Evolutionary conservation across 1,140 invertebrate species (phyloP), one percentile per base, ranked within the genome.

Genomic region (Drosophila kepulauana): DNA sequence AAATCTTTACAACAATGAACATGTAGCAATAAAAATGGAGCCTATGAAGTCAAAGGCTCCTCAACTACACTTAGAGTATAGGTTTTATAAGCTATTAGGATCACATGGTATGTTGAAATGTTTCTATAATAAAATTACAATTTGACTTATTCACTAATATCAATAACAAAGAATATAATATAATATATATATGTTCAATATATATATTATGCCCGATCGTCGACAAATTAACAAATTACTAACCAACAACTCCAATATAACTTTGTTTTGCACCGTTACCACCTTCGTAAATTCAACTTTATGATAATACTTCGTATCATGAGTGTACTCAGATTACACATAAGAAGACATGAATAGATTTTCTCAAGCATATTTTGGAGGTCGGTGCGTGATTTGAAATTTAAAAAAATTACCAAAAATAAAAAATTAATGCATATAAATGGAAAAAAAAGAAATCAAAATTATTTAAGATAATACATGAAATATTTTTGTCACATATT

Each of bases 11-110:
- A 99, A 99, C 95, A 99, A 99, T 95, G 99, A 99, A 95, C 99
- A 99, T 95, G 99, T 99, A 94, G 99, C 99, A 93, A 99, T 99
- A 94, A 99, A 99, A 96, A 97, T 99, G 97, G 99, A 99, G 95
- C 98, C 98, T 88, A 99, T 99, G 98, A 99, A 99, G 94, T 99
- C 99, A 78, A 99, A 99, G 95, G 99, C 99, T 90, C 99, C 99
- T 76, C 99, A 99, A 95, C 95, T 99, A 92, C 99, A 99, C 94
- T 96, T 99, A 95, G 99, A 99, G 95, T 99, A 99, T 96, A 96
- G 99, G 95, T 99, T 99, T 96, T 99, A 99, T 95, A 99, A 99
- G 96, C 96, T 99, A 94, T 95, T 99, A 94, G 98, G 98, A 94
- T 96, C 96, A 93, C 95, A 97, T 94, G 97, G 97, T 98, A 93